Evolutionary conservation across 2,888 invertebrate genomes (phyloP), one percentile per base, ranked within the genome.

Genomic region (Epiblema foenella): DNA sequence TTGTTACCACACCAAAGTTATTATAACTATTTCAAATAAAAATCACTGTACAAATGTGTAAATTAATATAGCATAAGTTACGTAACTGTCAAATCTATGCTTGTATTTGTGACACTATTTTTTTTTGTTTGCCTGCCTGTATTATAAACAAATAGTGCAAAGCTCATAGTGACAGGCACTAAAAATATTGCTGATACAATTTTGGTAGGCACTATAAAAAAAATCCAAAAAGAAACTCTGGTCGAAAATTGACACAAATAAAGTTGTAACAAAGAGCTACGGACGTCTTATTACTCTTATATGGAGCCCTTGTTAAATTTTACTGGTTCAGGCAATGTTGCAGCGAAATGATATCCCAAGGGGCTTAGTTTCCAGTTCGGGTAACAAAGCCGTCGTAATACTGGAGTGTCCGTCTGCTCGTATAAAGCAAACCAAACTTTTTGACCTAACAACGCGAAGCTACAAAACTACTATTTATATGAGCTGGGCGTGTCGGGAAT

Each of bases 251-350:
- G 7, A n/a, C 58, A 69, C 64, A 69, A 74, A 73, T 64, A 74
- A 60, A 69, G 52, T 39, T 18, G 64, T 63, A 62, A 68, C 66
- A 67, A 73, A 72, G 60, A 67, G 49, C 68, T 75, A 68, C 60
- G 46, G 73, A 74, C 69, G 69, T 77, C 85, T 86, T 73, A 69
- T 75, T 75, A 75, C 52, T 39, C 71, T 64, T 69, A 68, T 70
- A 75, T 46, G 65, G 65, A 46, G 46, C 42, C 51, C 76, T 77
- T 77, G 74, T 77, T 77, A 76, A 68, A 65, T 69, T 75, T 75
- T 74, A 75, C 71, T 58, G 54, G 57, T 67, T 46, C 67, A n/a
- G 57, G 18, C 56, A 60, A 37, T 57, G 67, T 71, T 71, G 66
- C 60, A 71, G 66, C 56, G 49, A 67, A 67, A 71, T 71, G 51